Percentiles rank a stretch among this genome's conserved stretches.
These are phyloP conservation scores for Nothura maculosa DNA, from an alignment of 2,797 vertebrate genomes.

Conservation along the genomic window DNA sequence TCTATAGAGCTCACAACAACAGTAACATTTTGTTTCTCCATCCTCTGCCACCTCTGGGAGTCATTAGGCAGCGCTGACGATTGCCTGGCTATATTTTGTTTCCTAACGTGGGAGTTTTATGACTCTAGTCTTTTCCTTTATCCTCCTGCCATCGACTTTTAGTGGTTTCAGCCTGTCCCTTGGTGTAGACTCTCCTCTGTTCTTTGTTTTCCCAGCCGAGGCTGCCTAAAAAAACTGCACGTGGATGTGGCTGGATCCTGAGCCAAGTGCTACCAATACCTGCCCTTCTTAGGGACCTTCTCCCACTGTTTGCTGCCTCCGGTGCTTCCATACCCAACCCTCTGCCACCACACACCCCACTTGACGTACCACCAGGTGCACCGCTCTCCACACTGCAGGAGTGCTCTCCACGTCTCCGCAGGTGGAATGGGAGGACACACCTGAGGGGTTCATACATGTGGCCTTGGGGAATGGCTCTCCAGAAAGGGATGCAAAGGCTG, in stretches of 20 bases:
- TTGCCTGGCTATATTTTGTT: background rate
- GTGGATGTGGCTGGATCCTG: background rate
- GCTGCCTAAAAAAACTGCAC: fast-evolving
- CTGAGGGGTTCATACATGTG: background rate
- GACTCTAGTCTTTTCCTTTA: background rate
- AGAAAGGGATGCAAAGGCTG: background rate
- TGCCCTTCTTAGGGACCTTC: background rate
- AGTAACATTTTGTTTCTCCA: background rate
- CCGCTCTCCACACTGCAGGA: background rate
- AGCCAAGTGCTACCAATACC: fast-evolving
- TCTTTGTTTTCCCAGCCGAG: background rate
- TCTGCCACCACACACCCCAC: fast-evolving
- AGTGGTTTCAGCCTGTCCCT: background rate
- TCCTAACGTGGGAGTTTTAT: background rate
- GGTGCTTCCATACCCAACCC: background rate
- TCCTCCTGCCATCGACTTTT: background rate
- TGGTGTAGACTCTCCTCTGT: fast-evolving
- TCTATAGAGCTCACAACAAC: background rate
- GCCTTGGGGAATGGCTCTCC: background rate
- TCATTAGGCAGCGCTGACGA: fast-evolving
- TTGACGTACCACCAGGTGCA: background rate
- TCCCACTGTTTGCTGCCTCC: background rate
- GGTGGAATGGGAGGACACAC: background rate
- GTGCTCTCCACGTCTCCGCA: background rate
- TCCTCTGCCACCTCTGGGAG: background rate